Conservation (phyloP, 2,888 invertebrate species). For the Thecocarcelia acutangulata region DNA sequence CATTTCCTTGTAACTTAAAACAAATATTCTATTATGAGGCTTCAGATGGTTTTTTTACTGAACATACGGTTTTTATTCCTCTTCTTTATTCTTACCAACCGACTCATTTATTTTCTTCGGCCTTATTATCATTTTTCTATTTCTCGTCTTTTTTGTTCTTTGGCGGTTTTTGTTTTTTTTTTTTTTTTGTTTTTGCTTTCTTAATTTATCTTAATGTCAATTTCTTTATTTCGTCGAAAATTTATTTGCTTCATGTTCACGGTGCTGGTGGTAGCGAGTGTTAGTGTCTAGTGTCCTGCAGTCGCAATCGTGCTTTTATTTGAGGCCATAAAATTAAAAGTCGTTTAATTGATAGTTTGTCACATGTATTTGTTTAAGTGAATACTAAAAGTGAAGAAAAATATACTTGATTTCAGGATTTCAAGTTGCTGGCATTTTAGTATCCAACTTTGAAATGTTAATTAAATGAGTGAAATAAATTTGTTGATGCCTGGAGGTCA, state of each 20-base stretch:
- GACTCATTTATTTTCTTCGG: constrained; percentile 49
- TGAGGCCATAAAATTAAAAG: constrained; percentile 28
- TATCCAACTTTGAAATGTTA: constrained; percentile 57
- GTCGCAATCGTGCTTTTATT: constrained; percentile 1
- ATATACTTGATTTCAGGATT: constrained; percentile 12
- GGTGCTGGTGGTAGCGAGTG: background rate
- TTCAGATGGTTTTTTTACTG: background rate
- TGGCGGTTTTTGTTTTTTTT: background rate
- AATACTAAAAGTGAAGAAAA: background rate
- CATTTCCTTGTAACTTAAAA: background rate
- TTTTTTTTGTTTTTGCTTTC: background rate
- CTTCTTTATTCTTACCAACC: background rate
- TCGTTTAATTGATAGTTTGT: constrained; percentile 9
- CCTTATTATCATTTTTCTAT: constrained; percentile 33
- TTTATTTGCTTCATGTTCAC: constrained; percentile 47
- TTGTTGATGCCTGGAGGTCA: constrained; percentile 44
- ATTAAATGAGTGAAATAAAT: constrained; percentile 53
- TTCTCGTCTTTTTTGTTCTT: too few relatives aligned
- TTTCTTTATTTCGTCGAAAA: constrained; percentile 59
- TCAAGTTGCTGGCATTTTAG: constrained; percentile 50
- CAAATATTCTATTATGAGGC: background rate
- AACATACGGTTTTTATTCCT: background rate
- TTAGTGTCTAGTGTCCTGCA: background rate
- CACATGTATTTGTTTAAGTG: background rate
- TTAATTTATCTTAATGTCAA: constrained; percentile 13